phyloP scores from a whole-genome alignment of 2,797 vertebrate genomes.

The Nannoperca obscura region DNA sequence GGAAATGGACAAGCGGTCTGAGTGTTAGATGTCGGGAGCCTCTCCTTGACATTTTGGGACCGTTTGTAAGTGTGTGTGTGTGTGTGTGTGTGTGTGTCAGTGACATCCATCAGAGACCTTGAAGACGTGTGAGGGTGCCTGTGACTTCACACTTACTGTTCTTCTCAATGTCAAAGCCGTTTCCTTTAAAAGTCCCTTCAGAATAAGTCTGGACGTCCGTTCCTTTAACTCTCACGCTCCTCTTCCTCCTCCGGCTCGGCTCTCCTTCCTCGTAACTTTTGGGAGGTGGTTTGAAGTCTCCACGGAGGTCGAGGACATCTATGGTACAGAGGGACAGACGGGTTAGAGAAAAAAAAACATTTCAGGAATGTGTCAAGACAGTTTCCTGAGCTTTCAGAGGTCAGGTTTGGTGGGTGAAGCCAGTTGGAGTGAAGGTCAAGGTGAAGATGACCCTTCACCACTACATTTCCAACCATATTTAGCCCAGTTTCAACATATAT shows the following conservation, averaged over 20 bases:
- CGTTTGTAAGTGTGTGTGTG: constrained; percentile 8
- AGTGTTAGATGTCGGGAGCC: constrained; percentile 27
- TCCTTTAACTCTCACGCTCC: constrained; percentile 50
- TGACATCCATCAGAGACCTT: constrained; percentile 47
- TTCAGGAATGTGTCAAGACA: constrained; percentile 33
- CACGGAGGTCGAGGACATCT: constrained; percentile 18
- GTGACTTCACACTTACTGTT: constrained; percentile 42
- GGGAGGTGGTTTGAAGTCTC: constrained; percentile 15
- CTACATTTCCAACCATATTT: neutral
- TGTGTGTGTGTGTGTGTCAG: constrained; percentile 22
- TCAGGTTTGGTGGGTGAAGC: neutral
- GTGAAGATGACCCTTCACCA: too few species aligned
- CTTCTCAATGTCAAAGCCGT: constrained; percentile 33
- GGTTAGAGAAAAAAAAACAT: neutral
- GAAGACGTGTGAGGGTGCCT: constrained; percentile 37
- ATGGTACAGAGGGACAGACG: neutral
- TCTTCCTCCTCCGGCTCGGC: constrained; percentile 53
- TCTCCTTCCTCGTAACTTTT: constrained; percentile 29
- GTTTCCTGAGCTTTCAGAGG: constrained; percentile 28
- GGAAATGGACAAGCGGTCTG: constrained; percentile 50
- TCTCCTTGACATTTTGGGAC: constrained; percentile 26
- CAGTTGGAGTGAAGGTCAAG: neutral
- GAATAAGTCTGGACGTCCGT: constrained; percentile 48
- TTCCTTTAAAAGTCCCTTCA: constrained; percentile 72
- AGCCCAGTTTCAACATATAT: neutral